A percentile compares a stretch with the other conserved stretches of the same genome.
Conservation (phyloP, 2,888 invertebrate genomes). For the Ennomos quercinarius region DNA sequence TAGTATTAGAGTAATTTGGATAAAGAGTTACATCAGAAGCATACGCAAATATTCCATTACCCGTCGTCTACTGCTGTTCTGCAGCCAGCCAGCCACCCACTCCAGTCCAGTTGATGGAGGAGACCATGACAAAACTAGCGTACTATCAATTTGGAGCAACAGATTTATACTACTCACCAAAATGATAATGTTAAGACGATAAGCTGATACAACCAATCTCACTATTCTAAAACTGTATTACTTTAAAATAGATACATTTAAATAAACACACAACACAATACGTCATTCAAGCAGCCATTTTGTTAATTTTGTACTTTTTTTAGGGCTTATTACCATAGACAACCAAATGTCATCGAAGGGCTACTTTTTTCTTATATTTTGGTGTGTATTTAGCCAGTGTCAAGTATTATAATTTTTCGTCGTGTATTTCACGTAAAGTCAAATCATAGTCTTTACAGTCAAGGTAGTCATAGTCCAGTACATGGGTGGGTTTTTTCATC, state of each 20-base stretch:
- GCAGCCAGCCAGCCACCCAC: conserved; percentile 47
- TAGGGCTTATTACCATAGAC: conserved; percentile 19
- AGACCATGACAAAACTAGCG: conserved; percentile 55
- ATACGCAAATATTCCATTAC: conserved; percentile 34
- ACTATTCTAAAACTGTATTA: conserved; percentile 66
- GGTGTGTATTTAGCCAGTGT: too few species aligned
- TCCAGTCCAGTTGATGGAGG: conserved; percentile 16
- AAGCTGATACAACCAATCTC: conserved; percentile 54
- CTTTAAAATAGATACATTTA: conserved; percentile 53
- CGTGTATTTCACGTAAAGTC: too few species aligned
- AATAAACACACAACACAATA: conserved; percentile 81
- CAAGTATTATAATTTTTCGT: too few species aligned
- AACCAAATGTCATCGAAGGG: background rate
- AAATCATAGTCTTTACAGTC: too few species aligned
- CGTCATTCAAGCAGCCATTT: conserved; percentile 83
- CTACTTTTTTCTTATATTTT: too few species aligned
- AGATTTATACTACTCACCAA: conserved; percentile 58
- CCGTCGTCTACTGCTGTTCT: conserved; percentile 67
- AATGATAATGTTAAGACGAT: conserved; percentile 51
- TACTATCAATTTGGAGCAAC: conserved; percentile 13
- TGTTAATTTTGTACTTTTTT: conserved; percentile 61
- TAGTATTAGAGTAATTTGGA: background rate
- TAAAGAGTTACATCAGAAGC: background rate
- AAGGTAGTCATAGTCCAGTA: too few species aligned
- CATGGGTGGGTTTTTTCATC: too few species aligned